A percentile compares a stretch with the other conserved stretches of the same genome.
phyloP scores from a whole-genome alignment of 2,797 vertebrate genomes.

The Lerista edwardsae region DNA sequence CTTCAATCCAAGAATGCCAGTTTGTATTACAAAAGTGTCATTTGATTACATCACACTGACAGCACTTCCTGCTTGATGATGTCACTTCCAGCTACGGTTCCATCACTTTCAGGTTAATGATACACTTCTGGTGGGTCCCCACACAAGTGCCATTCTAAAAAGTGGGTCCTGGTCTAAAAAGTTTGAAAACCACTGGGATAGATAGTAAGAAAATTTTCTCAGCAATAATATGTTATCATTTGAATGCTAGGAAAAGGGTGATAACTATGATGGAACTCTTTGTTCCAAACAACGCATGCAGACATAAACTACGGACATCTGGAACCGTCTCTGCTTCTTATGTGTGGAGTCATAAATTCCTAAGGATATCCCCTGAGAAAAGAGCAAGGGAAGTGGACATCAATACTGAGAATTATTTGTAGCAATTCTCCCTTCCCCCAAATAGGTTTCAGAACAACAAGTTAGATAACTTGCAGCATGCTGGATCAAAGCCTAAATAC shows the following conservation, averaged over 20 bases:
- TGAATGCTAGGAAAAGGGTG: not conserved
- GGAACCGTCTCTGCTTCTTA: not conserved
- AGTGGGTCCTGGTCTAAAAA: too few species aligned
- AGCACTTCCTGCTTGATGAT: too few species aligned
- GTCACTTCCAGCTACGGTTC: too few species aligned
- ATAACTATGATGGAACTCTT: not conserved
- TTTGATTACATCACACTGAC: too few species aligned
- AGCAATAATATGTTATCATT: too few species aligned
- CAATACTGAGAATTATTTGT: not conserved
- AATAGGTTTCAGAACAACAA: constrained; percentile 5
- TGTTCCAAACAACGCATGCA: not conserved
- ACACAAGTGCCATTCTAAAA: too few species aligned
- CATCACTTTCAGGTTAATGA: too few species aligned
- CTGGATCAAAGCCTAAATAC: constrained; percentile 9
- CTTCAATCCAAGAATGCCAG: too few species aligned
- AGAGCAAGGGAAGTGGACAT: not conserved
- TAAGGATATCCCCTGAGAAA: not conserved
- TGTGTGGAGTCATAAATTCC: not conserved
- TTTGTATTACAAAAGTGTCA: too few species aligned
- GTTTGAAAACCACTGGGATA: too few species aligned
- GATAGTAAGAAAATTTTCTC: too few species aligned
- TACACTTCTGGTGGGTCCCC: too few species aligned
- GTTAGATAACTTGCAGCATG: not conserved
- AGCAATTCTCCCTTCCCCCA: not conserved
- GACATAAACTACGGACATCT: not conserved